These are phyloP conservation scores for Eulemur albifrons DNA, from an alignment of 2,797 vertebrate genomes.

Conservation along the genomic window DNA sequence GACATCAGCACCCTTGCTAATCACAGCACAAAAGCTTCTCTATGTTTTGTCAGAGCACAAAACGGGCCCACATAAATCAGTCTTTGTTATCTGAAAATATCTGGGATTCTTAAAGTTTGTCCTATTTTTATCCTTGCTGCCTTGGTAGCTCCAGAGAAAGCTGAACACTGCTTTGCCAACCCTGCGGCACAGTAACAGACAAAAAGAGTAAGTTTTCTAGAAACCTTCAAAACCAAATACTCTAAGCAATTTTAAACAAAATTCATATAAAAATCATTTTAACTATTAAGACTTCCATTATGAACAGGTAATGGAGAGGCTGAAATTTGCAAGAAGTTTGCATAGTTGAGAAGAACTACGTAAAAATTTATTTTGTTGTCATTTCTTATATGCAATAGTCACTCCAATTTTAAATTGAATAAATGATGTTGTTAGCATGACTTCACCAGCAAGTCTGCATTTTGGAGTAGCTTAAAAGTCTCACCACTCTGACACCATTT, in stretches of 20 bases:
- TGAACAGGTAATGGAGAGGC: no score
- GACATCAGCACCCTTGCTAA: conserved; percentile 92
- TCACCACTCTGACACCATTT: not conserved
- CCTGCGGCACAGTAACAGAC: not conserved
- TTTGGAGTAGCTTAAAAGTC: not conserved
- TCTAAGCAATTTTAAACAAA: conserved; percentile 29
- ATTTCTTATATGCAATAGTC: not conserved
- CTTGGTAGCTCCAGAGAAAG: conserved; percentile 68
- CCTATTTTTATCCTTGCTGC: conserved; percentile 93
- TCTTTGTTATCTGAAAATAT: conserved; percentile 96
- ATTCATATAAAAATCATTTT: not conserved
- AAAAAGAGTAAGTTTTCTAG: conserved; percentile 38
- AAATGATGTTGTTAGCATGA: not conserved
- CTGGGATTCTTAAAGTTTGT: conserved; percentile 93
- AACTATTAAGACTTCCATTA: not conserved
- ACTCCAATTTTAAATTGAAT: not conserved
- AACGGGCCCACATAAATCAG: conserved; percentile 90
- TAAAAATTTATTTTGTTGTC: not conserved
- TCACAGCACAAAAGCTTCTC: conserved; percentile 93
- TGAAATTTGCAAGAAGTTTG: not conserved
- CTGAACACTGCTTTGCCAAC: conserved; percentile 53
- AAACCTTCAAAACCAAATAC: conserved; percentile 42
- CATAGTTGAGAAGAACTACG: not conserved
- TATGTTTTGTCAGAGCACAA: conserved; percentile 88
- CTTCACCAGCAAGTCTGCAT: not conserved